Base-by-base conservation (phyloP, 2,888 invertebrate species). In the Eucera pruinosa region DNA sequence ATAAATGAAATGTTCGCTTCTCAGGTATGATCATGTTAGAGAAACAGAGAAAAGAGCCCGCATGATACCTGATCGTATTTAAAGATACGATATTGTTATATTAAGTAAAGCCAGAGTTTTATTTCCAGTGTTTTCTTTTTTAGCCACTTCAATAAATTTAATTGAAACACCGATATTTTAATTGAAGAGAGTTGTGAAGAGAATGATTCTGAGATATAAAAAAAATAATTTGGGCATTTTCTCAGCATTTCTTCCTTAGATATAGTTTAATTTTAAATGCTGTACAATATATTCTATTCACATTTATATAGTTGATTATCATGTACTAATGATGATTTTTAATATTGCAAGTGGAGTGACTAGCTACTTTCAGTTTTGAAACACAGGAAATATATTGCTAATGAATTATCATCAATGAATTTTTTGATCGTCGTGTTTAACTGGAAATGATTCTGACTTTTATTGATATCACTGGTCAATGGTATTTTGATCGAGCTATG, bases 371-470 rank as follows among this genome's bases (percentile, higher is more conserved):
- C 27, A 43, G 15, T 47, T 55, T 11, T 47, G 20, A 47, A 23
- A 50, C 18, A 11, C 11, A 5, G 7, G 18, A 39, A 39, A 58
- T 20, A 27, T 11, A 20, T 36, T 43, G 36, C 47, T 4, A 33
- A 25, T 33, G 7, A 30, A 50, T 58, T 25, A 62, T 66, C 33
- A 25, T 41, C 5, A 66, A 54, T 33, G 25, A 48, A 57, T 58
- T 27, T 13, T 52, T 71, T 36, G 6, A 18, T 57, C 27, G 43
- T 25, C 36, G 18, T 64, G 0, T 65, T 66, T 55, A 36, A 67
- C 72, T 82, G 80, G 83, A 76, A 80, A 72, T 80, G 48, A 64
- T 76, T 83, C 76, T 82, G 82, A 69, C 80, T 75, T 68, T 80
- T 58, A 50, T 57, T 45, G 23, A 48, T 80, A 61, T 52, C 69